Base-by-base conservation (phyloP, 1,140 invertebrate genomes). In the Araneus ventricosus region DNA sequence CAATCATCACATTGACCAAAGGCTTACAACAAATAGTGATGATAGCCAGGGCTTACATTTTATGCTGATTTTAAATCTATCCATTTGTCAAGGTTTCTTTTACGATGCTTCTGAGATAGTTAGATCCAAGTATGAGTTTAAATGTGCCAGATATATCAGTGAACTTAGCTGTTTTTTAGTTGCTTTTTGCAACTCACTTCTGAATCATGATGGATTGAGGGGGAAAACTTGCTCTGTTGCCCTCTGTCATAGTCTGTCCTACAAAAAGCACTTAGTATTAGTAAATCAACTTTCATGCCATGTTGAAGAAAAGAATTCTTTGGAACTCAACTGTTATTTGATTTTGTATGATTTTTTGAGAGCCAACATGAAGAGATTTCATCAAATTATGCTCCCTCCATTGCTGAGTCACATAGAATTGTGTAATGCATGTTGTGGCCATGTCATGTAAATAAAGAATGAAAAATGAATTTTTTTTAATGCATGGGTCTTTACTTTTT, bases 381-480 rank as follows among this genome's bases (percentile, higher is more conserved):
- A 79, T 84, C 89, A 63, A 84, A 52, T 92, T 92, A 70, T 27
- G 91, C 84, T 92, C 91, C 91, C 91, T 92, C 91, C 91, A 92
- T 87, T 87, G 91, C 80, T 67, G 86, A 79, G 91, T 92, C 91
- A 92, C 85, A 92, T 92, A 85, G 86, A 80, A 39, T 88, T 93
- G 86, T 93, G 75, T 93, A 88, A n/a, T 84, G 85, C 86, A 93
- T 93, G 92, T 84, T 93, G 86, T 93, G 92, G 70, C 67, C 86
- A 88, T 93, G 92, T 93, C 52, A 88, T 93, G 92, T 93, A 93
- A 93, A 93, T 93, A 93, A 93, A 87, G 85, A 84, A 82, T 89
- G 70, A 52, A 93, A 88, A 88, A 86, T 17, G 7, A 79, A 59
- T 79, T 85, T 87, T 57, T 88, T 93, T 84, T 52, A 92, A 70